Evolutionary conservation across 2,888 invertebrate genomes (phyloP), one percentile per base, ranked within the genome.

Genomic region (Diarsia mendica): DNA sequence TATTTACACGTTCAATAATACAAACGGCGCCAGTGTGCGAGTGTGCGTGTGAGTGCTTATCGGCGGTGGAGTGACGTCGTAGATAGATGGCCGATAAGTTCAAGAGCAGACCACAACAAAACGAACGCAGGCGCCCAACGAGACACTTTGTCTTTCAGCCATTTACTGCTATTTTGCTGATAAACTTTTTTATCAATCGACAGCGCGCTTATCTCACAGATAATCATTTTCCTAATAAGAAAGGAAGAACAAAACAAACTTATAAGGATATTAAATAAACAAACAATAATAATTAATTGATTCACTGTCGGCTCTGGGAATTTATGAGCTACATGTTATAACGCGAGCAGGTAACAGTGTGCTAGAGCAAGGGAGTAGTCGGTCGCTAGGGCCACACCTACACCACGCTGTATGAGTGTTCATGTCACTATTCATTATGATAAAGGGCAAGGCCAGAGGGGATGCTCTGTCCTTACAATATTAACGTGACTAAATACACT

Each of bases 161-260:
- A 70, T 63, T 66, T 53, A 28, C 20, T 33, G 66, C 23, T 69
- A 72, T 69, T 69, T 49, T 33, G 48, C 67, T 80, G 84, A 84
- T 82, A 84, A 71, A 63, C 49, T 75, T 51, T 51, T 65, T 80
- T 75, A 75, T 84, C 71, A 75, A 68, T 51, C 60, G 63, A 48
- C 60, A 23, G 49, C 51, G 23, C 48, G 58, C 58, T 68, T 82
- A 39, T 75, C 84, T 33, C 44, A 51, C 33, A 20, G 18, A 60
- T 55, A 49, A 13, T 51, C n/a, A 39, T 63, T 66, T 58, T n/a
- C 13, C 23, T 28, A 63, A 28, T 61, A 53, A 28, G 55, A 44
- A 28, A 11, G 15, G 63, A 58, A 18, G 11, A 44, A 44, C 3
- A 46, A 33, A 58, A 39, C 20, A 1, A 15, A 23, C 20, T 61